Conservation (phyloP, 2,797 vertebrate genomes). For the Pipistrellus pygmaeus region DNA sequence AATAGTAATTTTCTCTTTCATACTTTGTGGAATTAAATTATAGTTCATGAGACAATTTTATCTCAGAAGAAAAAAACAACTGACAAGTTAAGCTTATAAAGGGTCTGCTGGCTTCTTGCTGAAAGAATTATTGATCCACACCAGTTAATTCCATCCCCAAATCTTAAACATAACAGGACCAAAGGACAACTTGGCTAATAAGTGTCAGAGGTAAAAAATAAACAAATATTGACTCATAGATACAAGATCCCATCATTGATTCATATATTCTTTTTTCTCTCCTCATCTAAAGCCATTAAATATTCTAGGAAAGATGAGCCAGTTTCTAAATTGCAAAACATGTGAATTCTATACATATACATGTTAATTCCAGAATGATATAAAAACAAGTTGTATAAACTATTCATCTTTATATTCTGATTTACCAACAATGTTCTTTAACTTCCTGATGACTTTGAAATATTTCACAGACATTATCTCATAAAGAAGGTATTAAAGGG, state of each 20-base stretch:
- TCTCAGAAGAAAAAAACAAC: background rate
- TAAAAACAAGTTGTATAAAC: background rate
- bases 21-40: constrained; percentile 37
- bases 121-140: constrained; percentile 14
- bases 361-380: constrained; percentile 13
- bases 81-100: background rate
- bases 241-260: background rate
- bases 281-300: constrained; percentile 35
- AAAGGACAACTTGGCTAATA: background rate
- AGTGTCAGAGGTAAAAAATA: background rate
- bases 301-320: background rate
- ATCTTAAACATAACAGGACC: background rate
- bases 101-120: constrained; percentile 9
- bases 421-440: constrained; percentile 19
- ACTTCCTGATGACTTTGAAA: constrained; percentile 44
- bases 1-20: constrained; percentile 11
- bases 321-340: constrained; percentile 35
- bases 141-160: background rate
- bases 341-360: background rate
- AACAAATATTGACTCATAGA: background rate
- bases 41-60: constrained; percentile 12
- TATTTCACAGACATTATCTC: constrained; percentile 45
- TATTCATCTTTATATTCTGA: background rate
- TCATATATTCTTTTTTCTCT: background rate
- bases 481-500: constrained; percentile 42